Percentiles rank a stretch among this genome's conserved stretches.
Evolutionary conservation across 1,140 invertebrate genomes (phyloP).

Genomic region (Wasmannia auropunctata): DNA sequence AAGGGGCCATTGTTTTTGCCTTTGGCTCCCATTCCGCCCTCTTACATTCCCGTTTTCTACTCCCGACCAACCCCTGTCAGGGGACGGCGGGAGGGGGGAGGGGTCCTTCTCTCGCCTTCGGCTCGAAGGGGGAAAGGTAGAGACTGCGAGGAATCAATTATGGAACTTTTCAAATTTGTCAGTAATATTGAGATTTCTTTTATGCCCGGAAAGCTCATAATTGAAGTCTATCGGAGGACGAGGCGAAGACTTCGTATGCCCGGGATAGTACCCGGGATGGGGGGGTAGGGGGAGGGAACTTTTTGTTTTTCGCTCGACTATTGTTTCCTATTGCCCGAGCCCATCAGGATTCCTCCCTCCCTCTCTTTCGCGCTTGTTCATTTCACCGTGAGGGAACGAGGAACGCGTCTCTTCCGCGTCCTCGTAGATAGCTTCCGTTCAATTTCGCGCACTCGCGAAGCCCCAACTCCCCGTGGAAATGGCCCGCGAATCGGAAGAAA

Average conservation of each 20-base stretch:
- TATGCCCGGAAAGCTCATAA: conserved; percentile 83
- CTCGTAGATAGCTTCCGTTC: conserved; percentile 80
- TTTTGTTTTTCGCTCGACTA: conserved; percentile 84
- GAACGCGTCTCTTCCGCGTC: conserved; percentile 69
- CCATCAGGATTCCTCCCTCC: conserved; percentile 62
- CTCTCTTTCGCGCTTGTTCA: conserved; percentile 49
- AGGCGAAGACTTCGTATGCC: conserved; percentile 64
- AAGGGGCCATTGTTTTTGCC: conserved; percentile 79
- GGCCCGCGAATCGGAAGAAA: conserved; percentile 69
- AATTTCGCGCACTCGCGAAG: conserved; percentile 76
- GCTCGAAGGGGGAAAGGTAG: conserved; percentile 49
- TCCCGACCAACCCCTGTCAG: not conserved
- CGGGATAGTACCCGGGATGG: conserved; percentile 51
- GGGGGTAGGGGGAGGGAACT: conserved; percentile 71
- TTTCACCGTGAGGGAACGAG: conserved; percentile 66
- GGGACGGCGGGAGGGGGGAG: too few species aligned
- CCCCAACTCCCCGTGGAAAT: conserved; percentile 60
- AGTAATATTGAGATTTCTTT: conserved; percentile 86
- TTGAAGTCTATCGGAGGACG: conserved; percentile 84
- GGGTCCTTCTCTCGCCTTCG: conserved; percentile 59
- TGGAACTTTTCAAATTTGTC: conserved; percentile 86
- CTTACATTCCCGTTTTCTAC: conserved; percentile 68
- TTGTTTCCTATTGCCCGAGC: conserved; percentile 81
- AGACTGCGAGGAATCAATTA: conserved; percentile 83
- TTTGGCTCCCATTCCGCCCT: conserved; percentile 75